These are phyloP conservation scores for Ridgeia piscesae DNA, from an alignment of 1,140 invertebrate species.

Conservation along the genomic window DNA sequence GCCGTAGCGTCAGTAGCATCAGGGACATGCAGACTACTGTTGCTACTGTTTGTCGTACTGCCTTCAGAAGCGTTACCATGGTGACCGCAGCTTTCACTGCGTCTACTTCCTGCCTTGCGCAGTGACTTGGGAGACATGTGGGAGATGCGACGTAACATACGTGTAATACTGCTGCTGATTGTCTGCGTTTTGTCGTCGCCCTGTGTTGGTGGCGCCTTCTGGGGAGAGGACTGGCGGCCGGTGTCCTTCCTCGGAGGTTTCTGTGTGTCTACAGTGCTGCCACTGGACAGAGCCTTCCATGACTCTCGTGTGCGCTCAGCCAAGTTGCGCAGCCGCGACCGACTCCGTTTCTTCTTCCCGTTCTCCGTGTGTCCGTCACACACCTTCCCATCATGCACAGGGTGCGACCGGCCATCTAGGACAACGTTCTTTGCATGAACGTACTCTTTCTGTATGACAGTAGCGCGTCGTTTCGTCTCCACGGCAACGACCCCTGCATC, in stretches of 20 bases:
- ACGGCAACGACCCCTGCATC: neutral
- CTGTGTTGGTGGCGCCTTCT: neutral
- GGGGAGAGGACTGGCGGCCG: neutral
- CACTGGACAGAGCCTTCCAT: neutral
- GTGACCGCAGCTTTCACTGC: neutral
- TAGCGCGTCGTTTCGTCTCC: neutral
- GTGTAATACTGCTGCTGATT: neutral
- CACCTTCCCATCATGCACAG: neutral
- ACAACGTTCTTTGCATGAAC: neutral
- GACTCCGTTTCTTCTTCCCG: neutral
- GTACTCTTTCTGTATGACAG: neutral
- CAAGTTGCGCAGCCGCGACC: neutral
- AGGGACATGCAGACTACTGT: neutral
- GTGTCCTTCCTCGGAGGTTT: neutral
- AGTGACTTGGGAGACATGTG: slow-evolving; percentile 11
- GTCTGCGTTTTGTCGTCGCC: neutral
- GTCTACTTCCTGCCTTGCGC: slow-evolving; percentile 2
- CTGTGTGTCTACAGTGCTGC: neutral
- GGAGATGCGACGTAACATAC: neutral
- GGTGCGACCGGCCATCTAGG: neutral
- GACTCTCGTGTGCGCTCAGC: neutral
- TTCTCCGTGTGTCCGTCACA: neutral
- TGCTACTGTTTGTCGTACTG: neutral
- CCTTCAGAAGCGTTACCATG: neutral
- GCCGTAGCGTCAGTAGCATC: neutral